Evolutionary conservation across 2,888 invertebrate species (phyloP), one percentile per base, ranked within the genome.

Genomic region (Hypolimnas misippus): DNA sequence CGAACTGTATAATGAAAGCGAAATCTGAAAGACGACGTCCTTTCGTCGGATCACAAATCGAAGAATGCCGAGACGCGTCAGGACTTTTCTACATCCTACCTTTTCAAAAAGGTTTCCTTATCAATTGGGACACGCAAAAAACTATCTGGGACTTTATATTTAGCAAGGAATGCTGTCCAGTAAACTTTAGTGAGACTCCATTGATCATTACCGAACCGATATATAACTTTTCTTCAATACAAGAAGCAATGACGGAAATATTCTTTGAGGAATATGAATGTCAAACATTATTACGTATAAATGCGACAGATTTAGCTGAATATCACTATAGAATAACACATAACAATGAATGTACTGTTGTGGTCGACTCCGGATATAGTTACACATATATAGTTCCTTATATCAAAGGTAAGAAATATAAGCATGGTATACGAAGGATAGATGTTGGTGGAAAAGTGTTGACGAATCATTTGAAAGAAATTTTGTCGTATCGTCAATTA

Each of bases 261-360:
- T 96, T 99, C 73, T 99, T 99, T 85, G 99, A 99, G 84, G 98
- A 99, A 81, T 99, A 98, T 79, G 98, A 98, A 75, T 97, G 98
- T 74, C 95, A 96, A 59, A 95, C 96, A 0, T 87, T 99, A 54
- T 90, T 96, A 55, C 93, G 96, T 70, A 94, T 96, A 31, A 97
- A 97, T 74, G 94, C 97, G 1, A 94, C 97, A 0, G 96, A 96
- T 84, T 89, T 98, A 67, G 95, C 96, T 1, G 95, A 95, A 70
- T 96, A 96, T 75, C 92, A 94, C 70, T 94, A 96, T 74, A 75
- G 93, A 68, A 74, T 91, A 79, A 76, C 84, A 53, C 86, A 94
- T 75, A 92, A 93, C 14, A 93, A 94, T 55, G 88, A 94, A 42
- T 95, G 95, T 76, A 96, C 96, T 50, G 87, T 99, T 21, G 94